Evolutionary conservation across 2,113 vertebrate genomes (phyloP), one percentile per base, ranked within the genome.

Genomic region (Anarrhichthys ocellatus): DNA sequence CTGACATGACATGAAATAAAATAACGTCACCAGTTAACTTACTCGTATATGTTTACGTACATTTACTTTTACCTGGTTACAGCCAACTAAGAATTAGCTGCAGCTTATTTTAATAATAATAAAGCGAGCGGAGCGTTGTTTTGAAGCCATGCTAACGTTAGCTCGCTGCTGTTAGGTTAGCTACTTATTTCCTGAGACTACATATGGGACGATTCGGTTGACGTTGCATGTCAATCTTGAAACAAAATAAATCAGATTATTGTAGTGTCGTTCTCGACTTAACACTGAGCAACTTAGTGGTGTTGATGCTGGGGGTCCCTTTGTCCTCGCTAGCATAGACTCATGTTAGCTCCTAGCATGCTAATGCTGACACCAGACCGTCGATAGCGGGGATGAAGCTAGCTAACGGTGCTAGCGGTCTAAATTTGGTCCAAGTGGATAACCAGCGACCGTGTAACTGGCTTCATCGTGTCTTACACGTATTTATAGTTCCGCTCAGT

Each of bases 281-380:
- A 9, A 73, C 32, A 48, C 65, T 48, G 72, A 48, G 63, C 71
- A 77, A 80, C 27, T 80, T 27, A 34, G 38, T 77, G 82, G n/a
- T 58, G 50, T 62, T 76, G 72, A 42, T 80, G 65, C 73, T 46
- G 1, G 40, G 63, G 63, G 62, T 88, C 73, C 86, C 94, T 95
- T 95, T 95, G 94, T 95, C 93, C 92, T 89, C 90, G 83, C 84
- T 84, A 88, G 91, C 87, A 58, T 56, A 14, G 79, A 68, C 67
- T 77, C 38, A 36, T 34, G 87, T 87, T 91, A 87, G 91, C 89
- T 58, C 42, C 65, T 58, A 5, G 14, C 70, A 73, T 76, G 91
- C 91, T 92, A 89, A 83, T 6, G 73, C 82, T 80, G 78, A 85
- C 83, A 75, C 67, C 29, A 44, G 27, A 73, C 61, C 68, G 66